These are phyloP conservation scores for Drosophila takahashii DNA, from an alignment of 1,140 invertebrate species.

Conservation along the genomic window DNA sequence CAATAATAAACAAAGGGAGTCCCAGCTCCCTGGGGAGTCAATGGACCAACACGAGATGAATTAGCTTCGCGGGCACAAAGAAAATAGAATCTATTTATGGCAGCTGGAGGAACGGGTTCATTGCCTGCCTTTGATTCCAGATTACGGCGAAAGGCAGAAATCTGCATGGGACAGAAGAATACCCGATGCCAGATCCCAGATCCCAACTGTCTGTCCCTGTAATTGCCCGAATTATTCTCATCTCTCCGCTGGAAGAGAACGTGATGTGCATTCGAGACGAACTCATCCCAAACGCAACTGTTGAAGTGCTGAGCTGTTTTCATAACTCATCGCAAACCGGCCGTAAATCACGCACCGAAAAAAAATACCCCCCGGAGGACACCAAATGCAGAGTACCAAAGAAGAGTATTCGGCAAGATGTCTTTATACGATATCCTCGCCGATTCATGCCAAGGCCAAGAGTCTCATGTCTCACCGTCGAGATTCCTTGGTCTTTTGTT, in stretches of 20 bases:
- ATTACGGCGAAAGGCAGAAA: conserved; percentile 1
- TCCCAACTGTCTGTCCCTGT: conserved; percentile 14
- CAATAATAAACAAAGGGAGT: conserved; percentile 43
- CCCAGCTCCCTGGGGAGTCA: conserved; percentile 22
- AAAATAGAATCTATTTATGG: conserved; percentile 42
- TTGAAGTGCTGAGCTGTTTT: conserved; percentile 49
- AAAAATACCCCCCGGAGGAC: conserved; percentile 13
- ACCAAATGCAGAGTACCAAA: conserved; percentile 2
- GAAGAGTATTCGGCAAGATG: conserved; percentile 8
- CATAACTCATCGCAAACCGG: conserved; percentile 62
- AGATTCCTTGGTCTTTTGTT: neutral
- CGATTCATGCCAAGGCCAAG: conserved; percentile 54
- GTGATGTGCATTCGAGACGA: conserved; percentile 44
- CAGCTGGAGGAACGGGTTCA: conserved; percentile 44
- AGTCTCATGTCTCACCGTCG: conserved; percentile 10
- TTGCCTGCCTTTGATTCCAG: conserved; percentile 17
- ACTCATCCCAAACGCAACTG: conserved; percentile 19
- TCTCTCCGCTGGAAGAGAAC: conserved; percentile 33
- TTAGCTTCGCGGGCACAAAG: conserved; percentile 22
- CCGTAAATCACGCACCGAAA: conserved; percentile 65
- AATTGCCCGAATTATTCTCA: conserved; percentile 58
- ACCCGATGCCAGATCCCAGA: conserved; percentile 3
- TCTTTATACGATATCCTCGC: conserved; percentile 6
- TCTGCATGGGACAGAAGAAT: conserved; percentile 21
- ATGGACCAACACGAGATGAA: conserved; percentile 17